Evolutionary conservation across 2,888 invertebrate species (phyloP).

Genomic region (Drosophila lutescens): DNA sequence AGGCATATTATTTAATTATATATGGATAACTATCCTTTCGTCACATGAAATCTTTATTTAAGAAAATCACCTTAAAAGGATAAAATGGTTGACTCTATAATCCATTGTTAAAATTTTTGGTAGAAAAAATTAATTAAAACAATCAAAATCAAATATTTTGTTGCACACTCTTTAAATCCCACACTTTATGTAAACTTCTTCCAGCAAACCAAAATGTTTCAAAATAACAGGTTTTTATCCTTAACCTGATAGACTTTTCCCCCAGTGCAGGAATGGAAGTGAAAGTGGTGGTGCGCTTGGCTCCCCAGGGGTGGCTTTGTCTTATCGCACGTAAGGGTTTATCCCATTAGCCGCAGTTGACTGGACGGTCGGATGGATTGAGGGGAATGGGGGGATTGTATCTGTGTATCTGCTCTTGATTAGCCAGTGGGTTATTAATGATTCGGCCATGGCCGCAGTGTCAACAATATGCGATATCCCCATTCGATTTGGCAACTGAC

Average conservation of each 20-base stretch:
- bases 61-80: no score
- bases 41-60: no score
- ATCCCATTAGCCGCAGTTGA: constrained; percentile 58
- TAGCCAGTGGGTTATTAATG: constrained; percentile 61
- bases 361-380: constrained; percentile 37
- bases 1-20: no score
- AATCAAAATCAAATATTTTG: no score
- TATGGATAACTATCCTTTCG: no score
- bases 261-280: neutral
- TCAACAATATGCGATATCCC: constrained; percentile 46
- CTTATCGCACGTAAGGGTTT: constrained; percentile 56
- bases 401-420: constrained; percentile 39
- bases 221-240: no score
- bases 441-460: constrained; percentile 56
- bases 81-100: no score
- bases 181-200: no score
- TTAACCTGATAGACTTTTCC: neutral
- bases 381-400: neutral
- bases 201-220: no score
- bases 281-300: constrained; percentile 10
- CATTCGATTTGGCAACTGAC: constrained; percentile 72
- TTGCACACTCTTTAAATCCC: no score
- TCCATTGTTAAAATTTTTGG: no score
- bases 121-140: no score
- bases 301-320: constrained; percentile 46